Conservation (phyloP, 2,888 invertebrate genomes). For the Erebia epiphron region DNA sequence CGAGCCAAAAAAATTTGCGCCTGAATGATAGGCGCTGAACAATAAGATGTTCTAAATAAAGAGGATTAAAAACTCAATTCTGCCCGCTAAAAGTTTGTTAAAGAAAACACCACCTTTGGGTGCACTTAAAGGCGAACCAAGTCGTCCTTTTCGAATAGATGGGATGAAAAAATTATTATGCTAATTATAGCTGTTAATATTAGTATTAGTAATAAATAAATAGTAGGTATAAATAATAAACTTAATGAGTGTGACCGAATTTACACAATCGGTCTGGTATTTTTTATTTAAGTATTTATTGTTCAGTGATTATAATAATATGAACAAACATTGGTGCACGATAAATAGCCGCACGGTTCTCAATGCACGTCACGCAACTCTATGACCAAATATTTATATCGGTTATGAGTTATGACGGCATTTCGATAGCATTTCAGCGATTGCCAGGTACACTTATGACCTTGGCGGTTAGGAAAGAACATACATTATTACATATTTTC, state of each 20-base stretch:
- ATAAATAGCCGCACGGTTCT: constrained; percentile 28
- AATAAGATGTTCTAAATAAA: no score
- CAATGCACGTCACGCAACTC: constrained; percentile 35
- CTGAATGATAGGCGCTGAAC: no score
- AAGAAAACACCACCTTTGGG: no score
- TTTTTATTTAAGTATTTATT: constrained; percentile 33
- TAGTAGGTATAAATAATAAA: no score
- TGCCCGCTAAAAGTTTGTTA: no score
- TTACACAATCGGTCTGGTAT: constrained; percentile 22
- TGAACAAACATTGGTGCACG: constrained; percentile 36
- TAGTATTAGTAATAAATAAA: no score
- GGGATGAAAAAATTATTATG: background rate
- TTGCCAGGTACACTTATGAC: constrained; percentile 18
- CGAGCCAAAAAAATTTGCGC: no score
- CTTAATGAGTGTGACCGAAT: constrained; percentile 11
- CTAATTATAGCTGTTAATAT: background rate
- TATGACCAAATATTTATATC: no score
- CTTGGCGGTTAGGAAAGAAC: background rate
- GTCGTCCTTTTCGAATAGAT: no score
- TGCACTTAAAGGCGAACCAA: no score
- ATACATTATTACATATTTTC: background rate
- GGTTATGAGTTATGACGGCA: constrained; percentile 21
- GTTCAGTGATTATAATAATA: constrained; percentile 33
- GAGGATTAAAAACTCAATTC: no score
- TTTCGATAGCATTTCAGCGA: constrained; percentile 29